phyloP scores from a whole-genome alignment of 2,113 vertebrate genomes.

The Heterotis niloticus region DNA sequence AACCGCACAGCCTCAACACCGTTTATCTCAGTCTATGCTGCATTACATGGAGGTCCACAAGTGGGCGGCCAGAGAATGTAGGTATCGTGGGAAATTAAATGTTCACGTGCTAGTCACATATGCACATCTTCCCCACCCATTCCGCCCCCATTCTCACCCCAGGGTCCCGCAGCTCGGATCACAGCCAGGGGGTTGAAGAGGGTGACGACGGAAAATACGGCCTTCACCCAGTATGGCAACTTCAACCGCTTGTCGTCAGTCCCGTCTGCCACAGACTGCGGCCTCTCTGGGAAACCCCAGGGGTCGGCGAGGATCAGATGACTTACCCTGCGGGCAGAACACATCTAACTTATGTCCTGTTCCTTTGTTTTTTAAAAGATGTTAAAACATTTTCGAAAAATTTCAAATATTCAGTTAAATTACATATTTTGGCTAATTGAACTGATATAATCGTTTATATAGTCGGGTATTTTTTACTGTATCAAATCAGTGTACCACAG shows the following conservation, averaged over 20 bases:
- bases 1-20: too few relatives aligned
- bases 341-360: background rate
- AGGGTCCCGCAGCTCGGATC: constrained; percentile 81
- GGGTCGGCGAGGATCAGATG: constrained; percentile 87
- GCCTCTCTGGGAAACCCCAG: constrained; percentile 80
- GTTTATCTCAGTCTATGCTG: too few relatives aligned
- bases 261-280: constrained; percentile 50
- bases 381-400: too few relatives aligned
- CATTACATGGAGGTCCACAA: too few relatives aligned
- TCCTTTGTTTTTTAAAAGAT: too few relatives aligned
- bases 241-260: constrained; percentile 45
- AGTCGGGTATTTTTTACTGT: too few relatives aligned
- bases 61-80: too few relatives aligned
- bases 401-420: background rate
- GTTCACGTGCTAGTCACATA: background rate
- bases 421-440: background rate
- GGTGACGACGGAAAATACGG: constrained; percentile 64
- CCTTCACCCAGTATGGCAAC: constrained; percentile 76
- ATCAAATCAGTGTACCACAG: too few relatives aligned
- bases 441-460: too few relatives aligned
- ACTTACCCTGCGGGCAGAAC: constrained; percentile 66
- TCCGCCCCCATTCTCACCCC: constrained; percentile 64
- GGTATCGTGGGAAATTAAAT: background rate
- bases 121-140: background rate
- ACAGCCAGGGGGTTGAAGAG: constrained; percentile 85